A percentile compares a stretch with the other conserved stretches of the same genome.
These are phyloP conservation scores for Rana temporaria DNA, from an alignment of 2,113 vertebrate species.

Conservation along the genomic window DNA sequence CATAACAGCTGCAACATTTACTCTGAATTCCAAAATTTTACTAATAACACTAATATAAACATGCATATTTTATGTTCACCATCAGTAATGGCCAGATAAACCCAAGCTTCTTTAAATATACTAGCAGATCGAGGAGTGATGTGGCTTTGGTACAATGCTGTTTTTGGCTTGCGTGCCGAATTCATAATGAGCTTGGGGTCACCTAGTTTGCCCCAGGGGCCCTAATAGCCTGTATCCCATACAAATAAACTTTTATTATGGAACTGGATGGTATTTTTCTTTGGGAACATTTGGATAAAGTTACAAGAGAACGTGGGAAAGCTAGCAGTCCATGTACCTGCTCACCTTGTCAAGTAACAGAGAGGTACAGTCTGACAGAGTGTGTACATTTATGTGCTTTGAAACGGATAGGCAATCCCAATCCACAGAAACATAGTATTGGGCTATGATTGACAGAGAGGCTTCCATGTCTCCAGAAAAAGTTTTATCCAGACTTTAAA, in stretches of 20 bases:
- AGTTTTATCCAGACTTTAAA: no score
- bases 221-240: slow-evolving; percentile 22
- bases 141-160: slow-evolving; percentile 25
- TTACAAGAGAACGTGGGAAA: slow-evolving; percentile 45
- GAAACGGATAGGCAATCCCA: background rate
- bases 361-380: background rate
- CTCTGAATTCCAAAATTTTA: background rate
- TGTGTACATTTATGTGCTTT: background rate
- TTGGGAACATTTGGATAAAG: slow-evolving; percentile 34
- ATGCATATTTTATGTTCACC: slow-evolving; percentile 1
- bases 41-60: slow-evolving; percentile 16
- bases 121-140: slow-evolving; percentile 25
- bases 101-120: slow-evolving; percentile 6
- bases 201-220: background rate
- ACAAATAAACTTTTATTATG: slow-evolving; percentile 49
- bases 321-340: slow-evolving; percentile 13
- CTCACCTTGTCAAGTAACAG: slow-evolving; percentile 46
- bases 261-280: slow-evolving; percentile 34
- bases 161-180: slow-evolving; percentile 33
- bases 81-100: slow-evolving; percentile 18
- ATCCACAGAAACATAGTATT: background rate
- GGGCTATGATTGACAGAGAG: background rate
- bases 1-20: background rate
- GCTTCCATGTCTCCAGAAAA: no score
- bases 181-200: slow-evolving; percentile 14